Evolutionary conservation across 2,113 vertebrate species (phyloP), one percentile per base, ranked within the genome.

Genomic region (Ctenodactylus gundi): DNA sequence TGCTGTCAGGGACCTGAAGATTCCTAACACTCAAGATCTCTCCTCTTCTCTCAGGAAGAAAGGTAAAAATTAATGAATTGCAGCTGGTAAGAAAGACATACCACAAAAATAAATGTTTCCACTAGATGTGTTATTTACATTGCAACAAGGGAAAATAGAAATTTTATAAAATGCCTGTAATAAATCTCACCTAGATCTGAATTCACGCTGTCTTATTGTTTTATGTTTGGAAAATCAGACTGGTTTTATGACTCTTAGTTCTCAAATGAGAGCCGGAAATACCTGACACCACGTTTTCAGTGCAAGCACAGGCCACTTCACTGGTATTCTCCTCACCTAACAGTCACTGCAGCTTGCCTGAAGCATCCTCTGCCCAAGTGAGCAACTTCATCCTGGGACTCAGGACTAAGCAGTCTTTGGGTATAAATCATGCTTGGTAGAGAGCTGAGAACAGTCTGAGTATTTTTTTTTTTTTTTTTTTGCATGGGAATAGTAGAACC

Each of bases 1-100:
- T 84, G 18, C 6, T 18, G 58, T 39, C 70, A 29, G 15, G 46
- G 10, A 20, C 39, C 20, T 31, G 9, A 73, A 62, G 27, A 39
- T 8, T 23, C n/a, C 76, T 80, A 39, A 89, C 34, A 31, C 27
- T 81, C 4, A 27, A 27, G 51, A 81, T 36, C 41, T 62, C 90
- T 70, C n/a, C n/a, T 93, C 86, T 94, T 76, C 53, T 84, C 55
- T n/a, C 90, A 27, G 84, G 70, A 83, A 93, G 88, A 29, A 23
- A 83, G 21, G 25, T 57, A 88, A 77, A n/a, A 83, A 91, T 83
- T 68, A 92, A 84, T 55, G 85, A 55, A 92, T 20, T 65, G 11
- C 72, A 41, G 75, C 36, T 62, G 15, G 53, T 29, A 53, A 77
- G 41, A 82, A 93, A 90, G 62, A 51, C 68, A 70, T 18, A 67